Base-by-base conservation (phyloP, 2,888 invertebrate species). In the Lithophane ornitopus region DNA sequence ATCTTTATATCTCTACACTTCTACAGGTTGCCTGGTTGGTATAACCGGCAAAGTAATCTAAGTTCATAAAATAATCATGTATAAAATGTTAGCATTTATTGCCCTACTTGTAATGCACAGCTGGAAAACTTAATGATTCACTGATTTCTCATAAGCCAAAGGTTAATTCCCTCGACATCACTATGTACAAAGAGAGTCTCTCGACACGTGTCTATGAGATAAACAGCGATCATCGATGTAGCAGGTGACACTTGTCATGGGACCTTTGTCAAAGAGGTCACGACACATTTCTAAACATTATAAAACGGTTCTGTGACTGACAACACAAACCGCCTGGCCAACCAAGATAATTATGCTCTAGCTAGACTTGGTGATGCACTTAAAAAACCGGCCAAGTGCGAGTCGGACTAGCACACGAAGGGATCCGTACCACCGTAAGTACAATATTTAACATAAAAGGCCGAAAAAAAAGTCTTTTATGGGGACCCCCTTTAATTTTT, bases 241-340 rank as follows among this genome's bases (percentile, higher is more conserved):
- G 65, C 65, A 46, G 46, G 46, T 66, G 46, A 22, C 26, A 65
- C 65, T 46, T 65, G 44, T 65, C 22, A 14, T 22, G 26, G 19
- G 44, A 28, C 22, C 1, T 65, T 65, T 46, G 22, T 66, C 46
- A 22, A 22, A 22, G 26, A 46, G 19, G 19, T 65, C 26, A 19
- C 34, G 22, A 34, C 22, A 59, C 9, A 39, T 39, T 62, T n/a
- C 22, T 62, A 39, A 16, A 16, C 62, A 39, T 62, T 61, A 61
- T 39, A 39, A 39, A 62, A 62, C 16, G 2, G 16, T 63, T 63
- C 41, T n/a, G 19, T 26, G 63, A 1, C 44, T 44, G 26, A 44
- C 41, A 26, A 41, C n/a, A 63, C 63, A 44, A 65, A 44, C 26
- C 7, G 11, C 19, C 19, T 19, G 41, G 11, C n/a, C n/a, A 26